phyloP scores from a whole-genome alignment of 2,113 vertebrate species.

The Antechinus stuartii region DNA sequence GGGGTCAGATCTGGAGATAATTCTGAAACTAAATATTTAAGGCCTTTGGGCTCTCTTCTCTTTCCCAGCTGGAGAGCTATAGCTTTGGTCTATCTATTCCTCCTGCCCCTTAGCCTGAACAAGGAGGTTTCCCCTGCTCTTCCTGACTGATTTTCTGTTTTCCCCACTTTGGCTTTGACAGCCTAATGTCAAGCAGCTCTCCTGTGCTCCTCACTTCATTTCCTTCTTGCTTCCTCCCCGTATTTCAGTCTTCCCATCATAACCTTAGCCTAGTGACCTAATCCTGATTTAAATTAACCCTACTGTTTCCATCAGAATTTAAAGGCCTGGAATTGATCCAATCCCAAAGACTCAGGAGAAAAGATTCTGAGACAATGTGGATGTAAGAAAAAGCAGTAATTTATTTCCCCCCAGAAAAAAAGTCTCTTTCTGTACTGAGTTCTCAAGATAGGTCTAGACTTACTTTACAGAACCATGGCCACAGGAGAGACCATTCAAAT shows the following conservation, averaged over 20 bases:
- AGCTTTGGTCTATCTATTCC: not conserved
- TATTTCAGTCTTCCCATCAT: not conserved
- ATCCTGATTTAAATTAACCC: slow-evolving; percentile 1
- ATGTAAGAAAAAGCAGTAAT: not conserved
- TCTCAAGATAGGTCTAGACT: not conserved
- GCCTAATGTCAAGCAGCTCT: not conserved
- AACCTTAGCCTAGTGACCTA: slow-evolving; percentile 1
- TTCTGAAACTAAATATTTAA: not conserved
- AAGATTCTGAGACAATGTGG: not conserved
- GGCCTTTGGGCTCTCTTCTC: not conserved
- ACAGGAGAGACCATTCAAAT: not conserved
- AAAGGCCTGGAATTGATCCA: not conserved
- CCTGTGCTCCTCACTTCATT: not conserved
- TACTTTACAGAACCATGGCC: not conserved
- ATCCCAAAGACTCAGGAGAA: not conserved
- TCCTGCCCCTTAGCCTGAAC: not conserved
- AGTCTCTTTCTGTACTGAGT: not conserved
- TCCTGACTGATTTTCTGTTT: not conserved
- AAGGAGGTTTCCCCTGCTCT: not conserved
- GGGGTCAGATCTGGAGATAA: not conserved
- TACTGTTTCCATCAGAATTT: not conserved
- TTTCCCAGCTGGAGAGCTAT: not conserved
- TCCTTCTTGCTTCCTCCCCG: not conserved
- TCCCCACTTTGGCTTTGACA: not conserved
- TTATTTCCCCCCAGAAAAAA: not conserved